Percentiles rank a stretch among this genome's conserved stretches.
phyloP scores from a whole-genome alignment of 2,797 vertebrate species.

The Enteromius afrohamiltoni region DNA sequence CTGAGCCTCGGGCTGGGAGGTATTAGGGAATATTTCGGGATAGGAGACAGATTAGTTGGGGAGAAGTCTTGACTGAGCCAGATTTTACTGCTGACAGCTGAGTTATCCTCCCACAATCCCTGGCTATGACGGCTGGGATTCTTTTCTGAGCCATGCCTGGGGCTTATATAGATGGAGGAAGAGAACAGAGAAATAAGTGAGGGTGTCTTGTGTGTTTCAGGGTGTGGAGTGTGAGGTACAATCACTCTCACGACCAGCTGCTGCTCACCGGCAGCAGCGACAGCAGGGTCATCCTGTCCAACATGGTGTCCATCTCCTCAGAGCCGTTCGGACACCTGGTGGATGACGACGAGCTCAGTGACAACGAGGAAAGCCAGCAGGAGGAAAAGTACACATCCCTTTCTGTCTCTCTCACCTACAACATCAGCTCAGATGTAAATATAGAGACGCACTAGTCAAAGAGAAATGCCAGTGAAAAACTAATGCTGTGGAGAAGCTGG shows the following conservation, averaged over 20 bases:
- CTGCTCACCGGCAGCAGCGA: slow-evolving; percentile 97
- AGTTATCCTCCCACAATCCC: slow-evolving; percentile 80
- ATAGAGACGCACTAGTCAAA: too few relatives aligned
- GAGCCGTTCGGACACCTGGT: slow-evolving; percentile 97
- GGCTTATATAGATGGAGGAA: slow-evolving; percentile 59
- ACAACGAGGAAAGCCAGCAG: slow-evolving; percentile 88
- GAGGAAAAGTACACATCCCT: slow-evolving; percentile 87
- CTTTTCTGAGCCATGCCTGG: slow-evolving; percentile 72
- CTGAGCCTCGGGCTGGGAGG: slow-evolving; percentile 69
- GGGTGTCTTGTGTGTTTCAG: slow-evolving; percentile 68
- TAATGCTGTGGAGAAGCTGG: too few relatives aligned
- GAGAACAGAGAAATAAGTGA: background rate
- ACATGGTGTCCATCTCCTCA: slow-evolving; percentile 99
- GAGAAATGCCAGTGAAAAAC: too few relatives aligned
- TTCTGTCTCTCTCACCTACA: slow-evolving; percentile 49
- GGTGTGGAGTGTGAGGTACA: slow-evolving; percentile 98
- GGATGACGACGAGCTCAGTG: slow-evolving; percentile 95
- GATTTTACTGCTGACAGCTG: slow-evolving; percentile 80
- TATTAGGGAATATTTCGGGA: slow-evolving; percentile 81
- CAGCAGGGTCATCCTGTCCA: slow-evolving; percentile 97
- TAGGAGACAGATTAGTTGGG: slow-evolving; percentile 79
- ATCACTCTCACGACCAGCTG: slow-evolving; percentile 97
- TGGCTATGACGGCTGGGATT: slow-evolving; percentile 71
- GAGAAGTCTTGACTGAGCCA: slow-evolving; percentile 75
- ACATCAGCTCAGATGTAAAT: slow-evolving; percentile 4